Evolutionary conservation across 2,888 invertebrate genomes (phyloP).

Genomic region (Carpatolechia fugitivella): DNA sequence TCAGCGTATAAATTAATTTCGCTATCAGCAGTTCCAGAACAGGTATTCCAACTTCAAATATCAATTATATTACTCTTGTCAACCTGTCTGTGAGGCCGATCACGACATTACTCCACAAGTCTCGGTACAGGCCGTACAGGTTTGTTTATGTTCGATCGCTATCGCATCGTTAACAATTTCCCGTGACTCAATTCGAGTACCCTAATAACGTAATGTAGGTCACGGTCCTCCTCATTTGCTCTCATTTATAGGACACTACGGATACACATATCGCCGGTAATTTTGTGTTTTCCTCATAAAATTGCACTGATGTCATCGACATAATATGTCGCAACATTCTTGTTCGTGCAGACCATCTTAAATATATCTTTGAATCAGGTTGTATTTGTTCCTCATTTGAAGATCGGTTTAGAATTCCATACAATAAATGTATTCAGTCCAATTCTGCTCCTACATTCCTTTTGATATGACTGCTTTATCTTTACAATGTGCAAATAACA

Average conservation of each 20-base stretch:
- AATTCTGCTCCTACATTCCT: background rate
- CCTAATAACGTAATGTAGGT: constrained; percentile 67
- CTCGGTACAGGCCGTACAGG: constrained; percentile 1
- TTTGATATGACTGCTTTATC: background rate
- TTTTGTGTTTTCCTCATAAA: constrained; percentile 12
- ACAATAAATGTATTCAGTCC: too few relatives aligned
- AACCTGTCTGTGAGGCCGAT: background rate
- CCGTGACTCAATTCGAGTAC: constrained; percentile 41
- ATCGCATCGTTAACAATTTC: constrained; percentile 19
- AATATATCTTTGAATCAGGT: background rate
- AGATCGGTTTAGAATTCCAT: background rate
- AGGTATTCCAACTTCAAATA: background rate
- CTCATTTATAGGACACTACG: constrained; percentile 22
- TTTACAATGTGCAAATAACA: constrained; percentile 1
- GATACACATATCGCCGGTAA: constrained; percentile 6
- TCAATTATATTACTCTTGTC: constrained; percentile 2
- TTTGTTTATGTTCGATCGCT: constrained; percentile 12
- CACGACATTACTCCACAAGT: background rate
- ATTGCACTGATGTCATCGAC: constrained; percentile 4
- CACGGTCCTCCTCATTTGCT: constrained; percentile 61
- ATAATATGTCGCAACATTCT: background rate
- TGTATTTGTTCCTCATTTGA: too few relatives aligned
- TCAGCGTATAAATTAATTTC: too few relatives aligned
- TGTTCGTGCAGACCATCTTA: background rate
- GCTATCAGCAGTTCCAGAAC: background rate